Evolutionary conservation across 2,113 vertebrate species (phyloP), one percentile per base, ranked within the genome.

Genomic region (Barbus barbus): DNA sequence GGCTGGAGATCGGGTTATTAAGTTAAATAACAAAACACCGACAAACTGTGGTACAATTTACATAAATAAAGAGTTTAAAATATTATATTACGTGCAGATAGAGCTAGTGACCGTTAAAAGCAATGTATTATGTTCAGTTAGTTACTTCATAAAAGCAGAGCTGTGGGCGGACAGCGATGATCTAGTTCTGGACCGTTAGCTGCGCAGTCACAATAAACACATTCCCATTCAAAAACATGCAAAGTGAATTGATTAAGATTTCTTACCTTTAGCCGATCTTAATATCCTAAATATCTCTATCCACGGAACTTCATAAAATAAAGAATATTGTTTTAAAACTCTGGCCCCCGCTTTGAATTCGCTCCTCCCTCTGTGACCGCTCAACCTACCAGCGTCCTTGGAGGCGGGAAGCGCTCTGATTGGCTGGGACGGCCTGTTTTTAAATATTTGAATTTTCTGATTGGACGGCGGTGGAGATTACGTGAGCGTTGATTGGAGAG

Each of bases 321-420:
- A 83, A 82, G 31, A 58, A 73, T 28, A 36, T 89, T 85, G 86
- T 90, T 82, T 82, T 88, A 84, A 81, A 88, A 86, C 82, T 16
- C 71, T 84, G 80, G 67, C 9, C 44, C 84, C 72, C 61, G 81
- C 78, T 82, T 90, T 88, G 48, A 44, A 61, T 78, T 86, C 63
- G 61, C 83, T 89, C 93, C 93, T 91, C 93, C 93, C 92, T 94
- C 89, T 89, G 75, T 12, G 81, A 69, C 75, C n/a, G 78, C 81
- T 44, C 88, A 87, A 87, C 83, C 90, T 85, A 90, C 91, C 90
- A 89, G 90, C 85, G 44, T 84, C 80, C 71, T 13, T 60, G 88
- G 93, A 91, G 93, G 94, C 94, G 94, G 93, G 91, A 95, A 94
- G 90, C n/a, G 31, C 26, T 18, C 33, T 87, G 86, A 95, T 95